A percentile compares a stretch with the other conserved stretches of the same genome.
phyloP scores from a whole-genome alignment of 2,888 invertebrate species.

The Nasonovia ribisnigri region DNA sequence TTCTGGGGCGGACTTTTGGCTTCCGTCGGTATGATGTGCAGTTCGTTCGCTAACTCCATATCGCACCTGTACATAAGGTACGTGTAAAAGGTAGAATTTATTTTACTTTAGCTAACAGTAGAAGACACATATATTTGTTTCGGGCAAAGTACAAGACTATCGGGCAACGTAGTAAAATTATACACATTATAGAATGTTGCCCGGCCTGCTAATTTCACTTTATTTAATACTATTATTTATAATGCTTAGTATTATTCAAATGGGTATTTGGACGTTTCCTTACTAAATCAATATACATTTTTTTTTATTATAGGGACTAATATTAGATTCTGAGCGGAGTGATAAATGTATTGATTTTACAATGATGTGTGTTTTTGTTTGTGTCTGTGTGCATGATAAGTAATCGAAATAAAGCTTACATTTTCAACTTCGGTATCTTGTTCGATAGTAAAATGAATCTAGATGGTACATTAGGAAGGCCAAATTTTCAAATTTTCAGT shows the following conservation, averaged over 20 bases:
- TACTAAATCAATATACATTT: no score
- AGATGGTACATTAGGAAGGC: no score
- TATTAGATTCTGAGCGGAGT: no score
- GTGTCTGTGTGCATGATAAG: no score
- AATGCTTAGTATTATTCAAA: not conserved
- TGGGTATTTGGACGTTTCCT: no score
- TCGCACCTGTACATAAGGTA: conserved; percentile 41
- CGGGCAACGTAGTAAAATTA: not conserved
- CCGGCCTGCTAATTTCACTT: not conserved
- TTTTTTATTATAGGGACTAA: no score
- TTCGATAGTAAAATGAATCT: no score
- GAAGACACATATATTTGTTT: not conserved
- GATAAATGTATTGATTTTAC: no score
- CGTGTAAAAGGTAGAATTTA: not conserved
- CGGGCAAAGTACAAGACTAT: not conserved
- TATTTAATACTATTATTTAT: not conserved
- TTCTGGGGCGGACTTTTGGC: conserved; percentile 51
- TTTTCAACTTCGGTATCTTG: no score
- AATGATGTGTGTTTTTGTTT: no score
- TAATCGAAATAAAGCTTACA: no score
- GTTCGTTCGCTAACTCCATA: conserved; percentile 44
- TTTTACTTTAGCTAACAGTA: not conserved
- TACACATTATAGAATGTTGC: not conserved
- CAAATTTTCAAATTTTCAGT: no score
- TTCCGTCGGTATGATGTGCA: conserved; percentile 41